A percentile compares a stretch with the other conserved stretches of the same genome.
Conservation (phyloP, 2,888 invertebrate genomes). For the Halictus ligatus region DNA sequence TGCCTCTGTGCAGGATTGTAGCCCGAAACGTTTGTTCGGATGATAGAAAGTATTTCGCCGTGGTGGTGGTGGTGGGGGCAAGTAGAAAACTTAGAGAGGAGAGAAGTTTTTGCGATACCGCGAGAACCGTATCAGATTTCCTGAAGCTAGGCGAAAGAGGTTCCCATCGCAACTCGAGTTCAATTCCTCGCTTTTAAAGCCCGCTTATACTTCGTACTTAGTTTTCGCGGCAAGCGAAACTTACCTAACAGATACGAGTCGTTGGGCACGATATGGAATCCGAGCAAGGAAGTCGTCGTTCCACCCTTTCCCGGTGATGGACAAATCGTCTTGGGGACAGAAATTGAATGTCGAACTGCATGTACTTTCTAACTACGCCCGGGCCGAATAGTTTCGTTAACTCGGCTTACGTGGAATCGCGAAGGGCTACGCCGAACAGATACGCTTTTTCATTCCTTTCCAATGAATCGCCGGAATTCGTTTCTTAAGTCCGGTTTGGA, state of each 20-base stretch:
- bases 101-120: constrained; percentile 71
- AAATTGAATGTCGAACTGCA: constrained; percentile 67
- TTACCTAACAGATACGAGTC: constrained; percentile 70
- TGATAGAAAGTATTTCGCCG: constrained; percentile 66
- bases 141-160: constrained; percentile 55
- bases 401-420: constrained; percentile 51
- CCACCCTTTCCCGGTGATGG: constrained; percentile 58
- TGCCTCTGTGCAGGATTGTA: background rate
- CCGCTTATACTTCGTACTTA: constrained; percentile 71
- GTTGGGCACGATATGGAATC: constrained; percentile 69
- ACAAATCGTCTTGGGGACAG: constrained; percentile 67
- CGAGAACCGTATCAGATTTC: constrained; percentile 71
- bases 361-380: constrained; percentile 57
- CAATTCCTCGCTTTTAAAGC: constrained; percentile 67
- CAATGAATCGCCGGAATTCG: constrained; percentile 2
- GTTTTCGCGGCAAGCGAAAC: constrained; percentile 64
- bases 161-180: constrained; percentile 60
- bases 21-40: constrained; percentile 50
- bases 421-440: background rate
- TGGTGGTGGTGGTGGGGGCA: constrained; percentile 4
- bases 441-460: background rate
- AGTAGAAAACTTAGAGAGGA: constrained; percentile 57
- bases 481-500: constrained; percentile 22
- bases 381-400: constrained; percentile 61
- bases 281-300: constrained; percentile 47